Evolutionary conservation across 2,113 vertebrate species (phyloP).

Genomic region (Oncorhynchus keta): DNA sequence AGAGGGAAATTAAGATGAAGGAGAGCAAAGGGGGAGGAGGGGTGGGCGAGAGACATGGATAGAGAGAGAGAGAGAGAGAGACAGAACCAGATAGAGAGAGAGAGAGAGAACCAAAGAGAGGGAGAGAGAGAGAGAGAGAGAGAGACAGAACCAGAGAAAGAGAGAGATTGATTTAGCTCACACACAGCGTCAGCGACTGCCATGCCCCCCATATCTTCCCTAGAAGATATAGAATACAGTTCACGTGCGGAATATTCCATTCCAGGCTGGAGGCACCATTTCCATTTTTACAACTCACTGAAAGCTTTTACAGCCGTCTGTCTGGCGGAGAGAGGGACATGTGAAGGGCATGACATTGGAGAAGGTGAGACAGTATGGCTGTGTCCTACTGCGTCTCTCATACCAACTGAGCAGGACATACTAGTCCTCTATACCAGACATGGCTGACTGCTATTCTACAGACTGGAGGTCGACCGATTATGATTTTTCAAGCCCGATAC

Average conservation of each 20-base stretch:
- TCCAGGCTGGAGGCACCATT: conserved; percentile 67
- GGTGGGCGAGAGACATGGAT: conserved; percentile 4
- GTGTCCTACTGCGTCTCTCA: conserved; percentile 29
- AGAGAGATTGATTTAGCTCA: conserved; percentile 56
- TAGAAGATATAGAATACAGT: conserved; percentile 71
- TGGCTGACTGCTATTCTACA: background rate
- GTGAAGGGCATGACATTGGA: conserved; percentile 70
- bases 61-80: background rate
- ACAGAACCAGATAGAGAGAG: conserved; percentile 20
- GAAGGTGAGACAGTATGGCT: conserved; percentile 12
- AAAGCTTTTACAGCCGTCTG: conserved; percentile 75
- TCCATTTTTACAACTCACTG: conserved; percentile 76
- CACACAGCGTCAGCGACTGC: conserved; percentile 28
- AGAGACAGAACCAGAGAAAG: conserved; percentile 10
- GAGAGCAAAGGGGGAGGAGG: background rate
- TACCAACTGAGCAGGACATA: conserved; percentile 24
- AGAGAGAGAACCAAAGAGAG: conserved; percentile 23
- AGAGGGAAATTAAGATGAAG: conserved; percentile 60
- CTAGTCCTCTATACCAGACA: background rate
- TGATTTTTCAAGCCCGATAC: too few species aligned
- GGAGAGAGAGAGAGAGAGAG: conserved; percentile 1
- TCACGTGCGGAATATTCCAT: conserved; percentile 64
- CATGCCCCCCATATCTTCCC: conserved; percentile 28
- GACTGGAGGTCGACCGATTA: background rate
- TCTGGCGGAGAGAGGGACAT: conserved; percentile 48